phyloP scores from a whole-genome alignment of 2,113 vertebrate species.

The Microcebus jonahi region DNA sequence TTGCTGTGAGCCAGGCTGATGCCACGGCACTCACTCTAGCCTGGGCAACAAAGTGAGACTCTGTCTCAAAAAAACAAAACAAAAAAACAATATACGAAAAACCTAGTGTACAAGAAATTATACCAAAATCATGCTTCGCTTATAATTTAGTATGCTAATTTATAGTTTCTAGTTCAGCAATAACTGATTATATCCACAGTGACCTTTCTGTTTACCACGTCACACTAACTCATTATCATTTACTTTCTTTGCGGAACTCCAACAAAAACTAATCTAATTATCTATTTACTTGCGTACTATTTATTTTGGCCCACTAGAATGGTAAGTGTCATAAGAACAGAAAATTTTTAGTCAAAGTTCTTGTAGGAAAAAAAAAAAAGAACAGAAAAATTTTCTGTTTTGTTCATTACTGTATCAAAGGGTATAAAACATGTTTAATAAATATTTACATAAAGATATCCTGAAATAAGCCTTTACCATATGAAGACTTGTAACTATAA shows the following conservation, averaged over 20 bases:
- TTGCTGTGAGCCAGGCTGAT: no score
- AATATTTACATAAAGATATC: not conserved
- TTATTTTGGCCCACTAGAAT: not conserved
- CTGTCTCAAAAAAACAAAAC: no score
- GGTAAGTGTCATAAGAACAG: not conserved
- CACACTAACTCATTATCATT: not conserved
- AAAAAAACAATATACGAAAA: not conserved
- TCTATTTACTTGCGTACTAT: not conserved
- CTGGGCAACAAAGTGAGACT: no score
- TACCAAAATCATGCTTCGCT: not conserved
- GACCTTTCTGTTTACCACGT: not conserved
- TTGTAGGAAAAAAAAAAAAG: not conserved
- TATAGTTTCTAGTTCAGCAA: not conserved
- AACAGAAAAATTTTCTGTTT: not conserved
- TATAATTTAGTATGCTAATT: not conserved
- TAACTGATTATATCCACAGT: not conserved
- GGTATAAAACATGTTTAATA: not conserved
- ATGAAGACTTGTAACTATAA: constrained; percentile 19
- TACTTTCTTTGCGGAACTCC: not conserved
- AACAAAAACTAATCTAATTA: constrained; percentile 10
- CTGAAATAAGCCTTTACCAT: not conserved
- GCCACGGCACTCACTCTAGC: no score
- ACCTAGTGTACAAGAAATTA: not conserved
- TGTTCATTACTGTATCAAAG: not conserved
- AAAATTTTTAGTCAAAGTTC: not conserved